These are phyloP conservation scores for Tetropium fuscum DNA, from an alignment of 2,888 invertebrate genomes.

Conservation along the genomic window DNA sequence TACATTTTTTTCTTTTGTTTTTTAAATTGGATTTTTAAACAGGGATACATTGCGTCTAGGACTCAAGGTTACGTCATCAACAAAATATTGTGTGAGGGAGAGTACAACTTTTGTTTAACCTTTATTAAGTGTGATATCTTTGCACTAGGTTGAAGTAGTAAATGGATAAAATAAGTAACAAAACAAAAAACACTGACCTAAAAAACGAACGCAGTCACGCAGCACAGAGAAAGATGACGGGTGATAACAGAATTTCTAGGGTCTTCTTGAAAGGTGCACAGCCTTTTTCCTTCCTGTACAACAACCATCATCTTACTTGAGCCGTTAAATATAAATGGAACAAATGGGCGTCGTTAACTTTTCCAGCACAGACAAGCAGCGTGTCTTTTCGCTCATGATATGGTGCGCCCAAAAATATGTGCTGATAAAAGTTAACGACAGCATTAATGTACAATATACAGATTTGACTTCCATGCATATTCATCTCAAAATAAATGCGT, in stretches of 20 bases:
- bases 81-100: too few relatives aligned
- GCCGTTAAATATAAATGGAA: conserved; percentile 42
- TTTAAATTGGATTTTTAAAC: too few relatives aligned
- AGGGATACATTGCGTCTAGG: too few relatives aligned
- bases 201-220: conserved; percentile 68
- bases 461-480: conserved; percentile 59
- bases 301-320: conserved; percentile 67
- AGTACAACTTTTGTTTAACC: too few relatives aligned
- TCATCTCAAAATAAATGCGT: conserved; percentile 31
- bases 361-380: neutral
- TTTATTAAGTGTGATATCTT: too few relatives aligned
- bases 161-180: conserved; percentile 40
- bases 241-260: conserved; percentile 80
- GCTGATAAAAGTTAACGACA: conserved; percentile 34
- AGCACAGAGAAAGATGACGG: conserved; percentile 82
- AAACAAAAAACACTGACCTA: conserved; percentile 64
- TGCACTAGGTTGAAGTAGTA: too few relatives aligned
- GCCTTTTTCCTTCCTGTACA: conserved; percentile 71
- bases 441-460: conserved; percentile 35
- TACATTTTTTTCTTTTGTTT: too few relatives aligned
- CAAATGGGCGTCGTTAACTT: conserved; percentile 9
- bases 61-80: too few relatives aligned
- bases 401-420: neutral
- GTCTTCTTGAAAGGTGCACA: conserved; percentile 82
- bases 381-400: neutral